Conservation (phyloP, 2,113 vertebrate species). For the Marmota monax region DNA sequence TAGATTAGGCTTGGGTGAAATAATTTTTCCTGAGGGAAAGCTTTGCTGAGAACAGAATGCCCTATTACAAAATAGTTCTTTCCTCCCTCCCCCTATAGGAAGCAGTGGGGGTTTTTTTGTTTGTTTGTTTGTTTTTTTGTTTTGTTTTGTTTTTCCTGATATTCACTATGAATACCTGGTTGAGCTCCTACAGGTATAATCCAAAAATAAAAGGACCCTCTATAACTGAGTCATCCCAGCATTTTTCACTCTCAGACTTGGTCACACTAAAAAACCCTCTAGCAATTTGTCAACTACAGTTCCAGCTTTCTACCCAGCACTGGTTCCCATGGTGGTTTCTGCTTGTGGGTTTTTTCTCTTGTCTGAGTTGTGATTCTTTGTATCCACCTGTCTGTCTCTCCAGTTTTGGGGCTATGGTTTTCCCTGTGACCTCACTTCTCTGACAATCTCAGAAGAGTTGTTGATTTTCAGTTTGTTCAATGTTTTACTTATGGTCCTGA, state of each 20-base stretch:
- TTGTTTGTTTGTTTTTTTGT: too few relatives aligned
- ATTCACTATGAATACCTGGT: neutral
- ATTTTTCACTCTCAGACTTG: neutral
- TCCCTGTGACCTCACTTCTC: neutral
- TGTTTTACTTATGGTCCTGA: neutral
- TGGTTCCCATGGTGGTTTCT: neutral
- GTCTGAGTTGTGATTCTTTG: too few relatives aligned
- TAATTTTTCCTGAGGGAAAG: neutral
- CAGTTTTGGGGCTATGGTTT: neutral
- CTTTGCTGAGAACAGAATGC: neutral
- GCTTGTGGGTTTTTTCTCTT: neutral
- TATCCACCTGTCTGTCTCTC: neutral
- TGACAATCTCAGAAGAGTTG: neutral
- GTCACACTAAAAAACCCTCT: neutral
- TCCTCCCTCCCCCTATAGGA: neutral
- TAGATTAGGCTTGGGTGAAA: neutral
- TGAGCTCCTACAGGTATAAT: neutral
- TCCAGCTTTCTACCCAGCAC: neutral
- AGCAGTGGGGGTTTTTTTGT: too few relatives aligned
- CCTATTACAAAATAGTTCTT: neutral
- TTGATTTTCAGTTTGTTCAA: neutral
- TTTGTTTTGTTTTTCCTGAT: neutral
- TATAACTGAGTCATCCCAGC: neutral
- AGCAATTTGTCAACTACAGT: neutral
- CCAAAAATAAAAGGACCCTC: neutral